Evolutionary conservation across 2,113 vertebrate genomes (phyloP).

Genomic region (Euleptes europaea): DNA sequence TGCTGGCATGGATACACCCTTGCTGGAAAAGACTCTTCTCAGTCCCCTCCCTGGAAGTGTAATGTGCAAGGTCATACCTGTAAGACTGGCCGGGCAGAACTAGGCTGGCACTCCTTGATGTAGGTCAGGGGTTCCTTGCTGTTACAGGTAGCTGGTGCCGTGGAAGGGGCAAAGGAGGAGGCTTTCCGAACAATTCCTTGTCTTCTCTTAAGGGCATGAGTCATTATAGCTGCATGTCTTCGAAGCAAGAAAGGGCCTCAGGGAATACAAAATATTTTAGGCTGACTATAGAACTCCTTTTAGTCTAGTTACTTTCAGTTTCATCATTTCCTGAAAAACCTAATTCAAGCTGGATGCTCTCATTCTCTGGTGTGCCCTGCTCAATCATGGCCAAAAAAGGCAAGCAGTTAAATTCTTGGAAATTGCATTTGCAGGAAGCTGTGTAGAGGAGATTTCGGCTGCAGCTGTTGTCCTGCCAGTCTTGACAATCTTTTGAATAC

Average conservation of each 20-base stretch:
- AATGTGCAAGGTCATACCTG: neutral
- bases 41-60: neutral
- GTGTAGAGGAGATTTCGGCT: slow-evolving; percentile 56
- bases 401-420: slow-evolving; percentile 75
- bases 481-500: slow-evolving; percentile 52
- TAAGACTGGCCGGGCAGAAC: neutral
- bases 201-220: neutral
- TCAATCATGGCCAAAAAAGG: slow-evolving; percentile 82
- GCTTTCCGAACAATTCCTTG: neutral
- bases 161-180: neutral
- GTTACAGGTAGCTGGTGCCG: neutral
- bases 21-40: neutral
- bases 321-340: slow-evolving; percentile 79
- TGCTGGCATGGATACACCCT: neutral
- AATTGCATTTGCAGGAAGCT: slow-evolving; percentile 73
- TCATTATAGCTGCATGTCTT: neutral
- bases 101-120: neutral
- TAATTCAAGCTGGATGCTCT: slow-evolving; percentile 67
- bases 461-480: slow-evolving; percentile 56
- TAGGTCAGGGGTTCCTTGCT: neutral
- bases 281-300: slow-evolving; percentile 59
- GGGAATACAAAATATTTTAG: slow-evolving; percentile 46
- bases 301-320: slow-evolving; percentile 70
- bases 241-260: slow-evolving; percentile 5
- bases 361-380: slow-evolving; percentile 67